Conservation (phyloP, 1,140 invertebrate genomes). For the Meteorus sp. region DNA sequence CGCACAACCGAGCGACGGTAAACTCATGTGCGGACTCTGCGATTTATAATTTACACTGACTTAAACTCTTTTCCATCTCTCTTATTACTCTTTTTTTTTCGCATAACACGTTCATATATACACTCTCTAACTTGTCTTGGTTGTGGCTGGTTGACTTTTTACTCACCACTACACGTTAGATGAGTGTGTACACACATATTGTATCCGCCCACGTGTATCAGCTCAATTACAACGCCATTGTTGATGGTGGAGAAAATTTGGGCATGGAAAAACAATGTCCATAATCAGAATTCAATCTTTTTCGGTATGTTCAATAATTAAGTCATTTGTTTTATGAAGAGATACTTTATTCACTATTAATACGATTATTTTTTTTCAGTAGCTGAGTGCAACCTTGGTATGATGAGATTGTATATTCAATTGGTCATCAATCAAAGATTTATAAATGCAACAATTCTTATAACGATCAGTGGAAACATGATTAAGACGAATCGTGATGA, state of each 20-base stretch:
- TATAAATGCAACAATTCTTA: conserved; percentile 20
- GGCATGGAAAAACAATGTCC: no score
- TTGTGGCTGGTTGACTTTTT: no score
- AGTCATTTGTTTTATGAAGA: no score
- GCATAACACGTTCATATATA: no score
- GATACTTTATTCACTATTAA: neutral
- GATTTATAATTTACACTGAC: conserved; percentile 2
- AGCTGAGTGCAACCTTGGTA: conserved; percentile 1
- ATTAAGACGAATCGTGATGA: conserved; percentile 20
- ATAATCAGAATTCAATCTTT: no score
- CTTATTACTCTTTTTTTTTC: neutral
- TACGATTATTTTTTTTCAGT: neutral
- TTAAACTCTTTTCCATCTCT: neutral
- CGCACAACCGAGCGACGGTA: neutral
- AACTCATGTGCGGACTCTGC: neutral
- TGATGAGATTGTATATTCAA: neutral
- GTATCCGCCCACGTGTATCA: neutral
- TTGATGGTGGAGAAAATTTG: neutral
- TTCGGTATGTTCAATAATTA: neutral
- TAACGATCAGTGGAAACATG: conserved; percentile 23
- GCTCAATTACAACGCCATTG: conserved; percentile 1
- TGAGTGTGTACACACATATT: no score
- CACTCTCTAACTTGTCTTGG: no score
- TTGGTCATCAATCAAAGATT: conserved; percentile 1
- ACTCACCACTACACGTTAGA: no score